A percentile compares a stretch with the other conserved stretches of the same genome.
Evolutionary conservation across 23 tunicate species (phyloP).

Genomic region (Halocynthia roretzi): DNA sequence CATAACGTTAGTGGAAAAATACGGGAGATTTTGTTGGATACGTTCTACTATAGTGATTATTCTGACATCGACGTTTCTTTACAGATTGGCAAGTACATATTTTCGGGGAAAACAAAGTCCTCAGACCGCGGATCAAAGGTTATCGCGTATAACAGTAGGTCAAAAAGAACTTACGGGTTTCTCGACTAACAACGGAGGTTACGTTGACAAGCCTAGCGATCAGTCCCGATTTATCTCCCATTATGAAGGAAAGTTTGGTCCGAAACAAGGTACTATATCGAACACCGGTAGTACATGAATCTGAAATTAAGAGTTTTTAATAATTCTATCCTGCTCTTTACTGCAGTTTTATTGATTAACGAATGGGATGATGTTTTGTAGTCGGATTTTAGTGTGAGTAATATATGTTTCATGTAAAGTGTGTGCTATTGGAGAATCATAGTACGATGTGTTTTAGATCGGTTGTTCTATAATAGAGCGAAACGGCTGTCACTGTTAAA

Average conservation of each 20-base stretch:
- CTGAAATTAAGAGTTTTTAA: background rate
- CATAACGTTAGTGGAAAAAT: conserved; percentile 13
- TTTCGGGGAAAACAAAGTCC: conserved; percentile 30
- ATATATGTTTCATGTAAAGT: too few relatives aligned
- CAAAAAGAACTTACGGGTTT: conserved; percentile 54
- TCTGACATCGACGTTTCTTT: background rate
- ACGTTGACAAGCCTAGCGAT: conserved; percentile 24
- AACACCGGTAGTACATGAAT: background rate
- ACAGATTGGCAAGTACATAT: conserved; percentile 31
- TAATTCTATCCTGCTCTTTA: too few relatives aligned
- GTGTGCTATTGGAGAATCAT: too few relatives aligned
- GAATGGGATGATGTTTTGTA: too few relatives aligned
- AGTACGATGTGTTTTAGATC: too few relatives aligned
- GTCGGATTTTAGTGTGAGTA: too few relatives aligned
- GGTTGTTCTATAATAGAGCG: too few relatives aligned
- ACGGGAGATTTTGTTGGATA: background rate
- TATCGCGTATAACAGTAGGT: conserved; percentile 2
- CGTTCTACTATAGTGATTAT: background rate
- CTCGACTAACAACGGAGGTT: conserved; percentile 40
- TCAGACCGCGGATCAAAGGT: background rate
- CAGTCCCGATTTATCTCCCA: conserved; percentile 32
- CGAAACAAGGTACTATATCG: conserved; percentile 6
- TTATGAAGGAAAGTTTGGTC: conserved; percentile 40
- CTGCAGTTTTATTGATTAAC: too few relatives aligned
- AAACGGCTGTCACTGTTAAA: too few relatives aligned